phyloP scores from a whole-genome alignment of 2,888 invertebrate genomes.

The Arrhopalites spinosus region DNA sequence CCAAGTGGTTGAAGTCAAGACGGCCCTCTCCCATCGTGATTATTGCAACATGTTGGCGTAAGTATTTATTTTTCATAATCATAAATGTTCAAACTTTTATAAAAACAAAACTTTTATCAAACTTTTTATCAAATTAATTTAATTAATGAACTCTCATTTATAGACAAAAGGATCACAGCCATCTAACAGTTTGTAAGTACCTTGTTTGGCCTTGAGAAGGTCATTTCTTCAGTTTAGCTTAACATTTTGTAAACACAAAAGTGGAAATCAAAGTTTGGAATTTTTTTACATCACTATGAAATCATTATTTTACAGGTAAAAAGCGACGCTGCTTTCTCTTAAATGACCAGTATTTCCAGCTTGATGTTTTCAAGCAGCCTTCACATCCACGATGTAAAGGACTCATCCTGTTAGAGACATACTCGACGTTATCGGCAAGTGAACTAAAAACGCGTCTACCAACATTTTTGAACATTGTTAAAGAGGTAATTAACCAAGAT shows the following conservation, averaged over 20 bases:
- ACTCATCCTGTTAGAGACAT: conserved; percentile 88
- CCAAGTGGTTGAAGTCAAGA: conserved; percentile 92
- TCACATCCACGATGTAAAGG: conserved; percentile 90
- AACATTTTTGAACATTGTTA: conserved; percentile 80
- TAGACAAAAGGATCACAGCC: conserved; percentile 88
- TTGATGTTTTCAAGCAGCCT: conserved; percentile 92
- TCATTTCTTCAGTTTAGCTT: no score
- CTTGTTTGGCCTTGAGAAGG: no score
- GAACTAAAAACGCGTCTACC: conserved; percentile 71
- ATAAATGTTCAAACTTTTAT: no score
- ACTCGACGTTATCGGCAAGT: conserved; percentile 77
- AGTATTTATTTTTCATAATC: conserved; percentile 90
- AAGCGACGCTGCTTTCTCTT: conserved; percentile 92
- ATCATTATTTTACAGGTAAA: conserved; percentile 63
- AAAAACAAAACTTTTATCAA: no score
- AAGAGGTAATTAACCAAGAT: conserved; percentile 68
- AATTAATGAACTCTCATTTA: no score
- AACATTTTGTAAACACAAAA: no score
- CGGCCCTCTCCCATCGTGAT: conserved; percentile 88
- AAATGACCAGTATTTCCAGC: conserved; percentile 96
- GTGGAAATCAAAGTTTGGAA: no score
- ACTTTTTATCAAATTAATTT: no score
- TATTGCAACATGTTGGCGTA: conserved; percentile 86
- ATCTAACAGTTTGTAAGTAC: conserved; percentile 79
- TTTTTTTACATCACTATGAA: no score